Conservation (phyloP, 2,888 invertebrate genomes). For the Tanytarsus gracilentus region DNA sequence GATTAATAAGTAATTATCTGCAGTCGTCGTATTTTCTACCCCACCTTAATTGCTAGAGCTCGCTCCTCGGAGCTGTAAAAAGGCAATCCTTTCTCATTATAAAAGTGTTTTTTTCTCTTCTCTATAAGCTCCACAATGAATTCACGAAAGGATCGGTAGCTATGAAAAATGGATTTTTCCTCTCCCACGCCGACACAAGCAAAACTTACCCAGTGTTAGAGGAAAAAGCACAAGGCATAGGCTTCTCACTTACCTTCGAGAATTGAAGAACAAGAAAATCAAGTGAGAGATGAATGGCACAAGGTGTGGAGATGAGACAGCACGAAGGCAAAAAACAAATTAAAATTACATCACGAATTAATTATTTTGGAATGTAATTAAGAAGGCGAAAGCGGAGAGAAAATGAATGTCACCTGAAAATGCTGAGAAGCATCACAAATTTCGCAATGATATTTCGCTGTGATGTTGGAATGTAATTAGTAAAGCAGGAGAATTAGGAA, state of each 20-base stretch:
- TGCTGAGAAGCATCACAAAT: background rate
- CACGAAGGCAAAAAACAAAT: constrained; percentile 11
- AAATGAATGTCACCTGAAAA: constrained; percentile 1
- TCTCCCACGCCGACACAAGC: background rate
- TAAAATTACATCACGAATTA: constrained; percentile 24
- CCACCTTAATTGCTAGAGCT: background rate
- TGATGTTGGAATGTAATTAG: no score
- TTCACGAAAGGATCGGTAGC: constrained; percentile 6
- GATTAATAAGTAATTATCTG: constrained; percentile 14
- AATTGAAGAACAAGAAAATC: no score
- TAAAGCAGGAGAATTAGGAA: no score
- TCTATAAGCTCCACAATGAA: background rate
- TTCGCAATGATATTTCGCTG: no score
- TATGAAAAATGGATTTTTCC: constrained; percentile 12
- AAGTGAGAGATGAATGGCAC: background rate
- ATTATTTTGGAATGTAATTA: constrained; percentile 20
- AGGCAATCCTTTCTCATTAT: constrained; percentile 6
- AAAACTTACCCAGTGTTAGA: background rate
- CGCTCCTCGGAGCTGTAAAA: background rate
- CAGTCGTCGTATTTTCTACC: background rate
- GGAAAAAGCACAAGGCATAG: background rate
- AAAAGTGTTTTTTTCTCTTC: background rate
- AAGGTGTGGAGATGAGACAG: background rate
- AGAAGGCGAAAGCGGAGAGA: background rate
- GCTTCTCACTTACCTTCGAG: background rate